phyloP scores from a whole-genome alignment of 2,888 invertebrate species.

The Andrena camellia region DNA sequence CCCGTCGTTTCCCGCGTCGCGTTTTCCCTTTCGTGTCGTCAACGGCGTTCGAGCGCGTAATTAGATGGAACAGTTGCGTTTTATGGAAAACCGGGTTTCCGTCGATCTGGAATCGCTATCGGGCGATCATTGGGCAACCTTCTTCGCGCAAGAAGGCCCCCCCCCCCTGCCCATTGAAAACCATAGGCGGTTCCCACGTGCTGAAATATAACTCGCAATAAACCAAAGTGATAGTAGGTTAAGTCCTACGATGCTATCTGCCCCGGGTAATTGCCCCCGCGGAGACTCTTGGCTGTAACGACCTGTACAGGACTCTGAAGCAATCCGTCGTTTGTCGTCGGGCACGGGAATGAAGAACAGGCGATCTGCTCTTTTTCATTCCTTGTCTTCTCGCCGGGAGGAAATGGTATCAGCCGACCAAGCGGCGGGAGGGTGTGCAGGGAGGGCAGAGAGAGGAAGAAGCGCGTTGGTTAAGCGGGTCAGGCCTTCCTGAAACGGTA shows the following conservation, averaged over 20 bases:
- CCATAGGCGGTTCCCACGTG: constrained; percentile 82
- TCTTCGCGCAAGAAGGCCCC: constrained; percentile 77
- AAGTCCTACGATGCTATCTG: constrained; percentile 83
- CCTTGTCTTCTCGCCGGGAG: constrained; percentile 35
- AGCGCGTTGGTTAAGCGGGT: constrained; percentile 40
- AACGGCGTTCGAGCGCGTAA: constrained; percentile 68
- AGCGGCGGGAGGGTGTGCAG: neutral
- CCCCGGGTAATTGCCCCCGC: constrained; percentile 78
- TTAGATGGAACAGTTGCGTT: constrained; percentile 72
- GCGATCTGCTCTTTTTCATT: constrained; percentile 65
- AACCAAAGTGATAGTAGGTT: constrained; percentile 84
- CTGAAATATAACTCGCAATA: constrained; percentile 83
- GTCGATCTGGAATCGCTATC: constrained; percentile 81
- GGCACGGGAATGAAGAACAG: constrained; percentile 67
- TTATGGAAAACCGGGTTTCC: constrained; percentile 84
- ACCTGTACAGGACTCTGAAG: constrained; percentile 68
- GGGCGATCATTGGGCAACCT: constrained; percentile 83
- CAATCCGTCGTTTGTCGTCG: constrained; percentile 74
- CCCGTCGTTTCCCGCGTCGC: constrained; percentile 31
- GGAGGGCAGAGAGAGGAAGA: neutral
- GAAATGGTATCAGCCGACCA: constrained; percentile 41
- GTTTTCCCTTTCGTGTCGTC: constrained; percentile 63
- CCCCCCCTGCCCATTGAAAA: constrained; percentile 74
- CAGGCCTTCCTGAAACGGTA: constrained; percentile 50
- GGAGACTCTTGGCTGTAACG: constrained; percentile 57